phyloP scores from a whole-genome alignment of 2,888 invertebrate genomes.

The Spisula subtruncata region DNA sequence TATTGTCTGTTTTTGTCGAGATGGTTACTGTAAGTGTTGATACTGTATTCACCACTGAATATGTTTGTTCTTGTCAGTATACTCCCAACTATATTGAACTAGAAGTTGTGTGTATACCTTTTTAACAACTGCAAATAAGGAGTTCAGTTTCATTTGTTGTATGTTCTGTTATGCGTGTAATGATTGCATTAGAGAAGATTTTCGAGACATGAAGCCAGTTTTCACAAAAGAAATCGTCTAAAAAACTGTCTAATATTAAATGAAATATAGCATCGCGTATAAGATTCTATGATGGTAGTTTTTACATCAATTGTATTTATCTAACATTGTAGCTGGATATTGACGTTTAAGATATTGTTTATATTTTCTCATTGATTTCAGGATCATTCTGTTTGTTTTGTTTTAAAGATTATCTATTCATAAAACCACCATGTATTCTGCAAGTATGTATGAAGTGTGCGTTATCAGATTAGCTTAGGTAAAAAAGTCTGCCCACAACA shows the following conservation, averaged over 20 bases:
- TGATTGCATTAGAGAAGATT: neutral
- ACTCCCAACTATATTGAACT: too few species aligned
- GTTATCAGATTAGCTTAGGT: too few species aligned
- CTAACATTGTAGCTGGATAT: neutral
- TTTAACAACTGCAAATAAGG: neutral
- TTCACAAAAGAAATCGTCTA: neutral
- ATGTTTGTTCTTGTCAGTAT: too few species aligned
- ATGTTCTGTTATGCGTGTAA: neutral
- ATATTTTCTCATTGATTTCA: neutral
- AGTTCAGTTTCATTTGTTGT: neutral
- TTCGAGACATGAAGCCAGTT: neutral
- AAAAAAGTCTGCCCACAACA: too few species aligned
- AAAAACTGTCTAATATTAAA: neutral
- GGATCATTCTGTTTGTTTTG: too few species aligned
- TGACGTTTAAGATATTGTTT: neutral
- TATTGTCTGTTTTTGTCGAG: too few species aligned
- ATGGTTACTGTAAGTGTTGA: too few species aligned
- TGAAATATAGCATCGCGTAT: neutral
- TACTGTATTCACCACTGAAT: too few species aligned
- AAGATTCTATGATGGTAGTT: neutral
- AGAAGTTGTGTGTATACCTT: neutral
- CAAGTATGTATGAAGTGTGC: too few species aligned
- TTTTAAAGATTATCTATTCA: too few species aligned
- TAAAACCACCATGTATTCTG: too few species aligned
- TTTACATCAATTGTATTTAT: neutral